These are phyloP conservation scores for Hippocampus barbouri DNA, from an alignment of 2,113 vertebrate species.

Conservation along the genomic window DNA sequence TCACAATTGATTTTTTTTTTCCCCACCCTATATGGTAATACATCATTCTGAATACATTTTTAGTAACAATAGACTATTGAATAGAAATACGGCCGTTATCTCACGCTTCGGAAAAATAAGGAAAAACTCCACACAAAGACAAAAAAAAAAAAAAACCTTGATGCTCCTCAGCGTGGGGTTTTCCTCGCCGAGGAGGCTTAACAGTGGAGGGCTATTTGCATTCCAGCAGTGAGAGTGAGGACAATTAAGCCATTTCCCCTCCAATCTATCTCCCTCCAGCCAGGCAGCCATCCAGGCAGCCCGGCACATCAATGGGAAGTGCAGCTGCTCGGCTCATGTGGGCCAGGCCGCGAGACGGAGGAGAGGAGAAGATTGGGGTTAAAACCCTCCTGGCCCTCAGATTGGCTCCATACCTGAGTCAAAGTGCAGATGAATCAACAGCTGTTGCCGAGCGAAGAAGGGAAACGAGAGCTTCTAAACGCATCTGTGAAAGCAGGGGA, in stretches of 20 bases:
- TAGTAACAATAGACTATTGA: too few relatives aligned
- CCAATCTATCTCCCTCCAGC: conserved; percentile 76
- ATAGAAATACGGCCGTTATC: not conserved
- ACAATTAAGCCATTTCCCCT: conserved; percentile 80
- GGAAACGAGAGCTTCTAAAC: conserved; percentile 28
- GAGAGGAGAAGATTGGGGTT: conserved; percentile 78
- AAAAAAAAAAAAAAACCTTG: not conserved
- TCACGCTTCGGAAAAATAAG: not conserved
- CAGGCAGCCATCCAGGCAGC: conserved; percentile 54
- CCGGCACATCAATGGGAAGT: conserved; percentile 66
- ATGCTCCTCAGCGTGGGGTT: conserved; percentile 26
- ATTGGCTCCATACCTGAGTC: conserved; percentile 74
- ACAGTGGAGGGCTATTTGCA: conserved; percentile 67
- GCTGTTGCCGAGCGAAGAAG: conserved; percentile 49
- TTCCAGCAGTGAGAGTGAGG: conserved; percentile 75
- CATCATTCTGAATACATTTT: too few relatives aligned
- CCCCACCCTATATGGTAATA: too few relatives aligned
- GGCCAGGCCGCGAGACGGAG: conserved; percentile 65
- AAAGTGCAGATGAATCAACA: conserved; percentile 43
- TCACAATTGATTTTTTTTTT: too few relatives aligned
- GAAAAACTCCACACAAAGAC: too few relatives aligned
- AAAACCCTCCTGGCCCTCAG: conserved; percentile 72
- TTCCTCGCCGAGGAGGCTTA: conserved; percentile 40
- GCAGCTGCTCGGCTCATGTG: conserved; percentile 71
- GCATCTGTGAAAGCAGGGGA: conserved; percentile 58